Evolutionary conservation across 2,888 invertebrate genomes (phyloP), one percentile per base, ranked within the genome.

Genomic region (Drosophila nigricruria): DNA sequence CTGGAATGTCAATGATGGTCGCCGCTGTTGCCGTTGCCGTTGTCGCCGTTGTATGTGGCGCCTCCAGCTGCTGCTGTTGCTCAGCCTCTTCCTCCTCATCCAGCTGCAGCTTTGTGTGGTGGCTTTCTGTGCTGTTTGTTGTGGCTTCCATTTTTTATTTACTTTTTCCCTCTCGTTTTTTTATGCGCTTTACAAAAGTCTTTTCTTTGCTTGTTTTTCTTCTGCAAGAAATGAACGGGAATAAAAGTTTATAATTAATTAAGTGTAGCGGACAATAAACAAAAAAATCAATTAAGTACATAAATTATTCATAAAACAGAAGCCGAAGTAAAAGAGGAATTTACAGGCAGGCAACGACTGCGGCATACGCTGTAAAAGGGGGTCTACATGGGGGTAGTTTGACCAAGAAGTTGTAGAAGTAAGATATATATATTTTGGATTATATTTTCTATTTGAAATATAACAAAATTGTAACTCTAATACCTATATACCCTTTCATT

Each of bases 1-100:
- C 72, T 82, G 91, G 91, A 91, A 91, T 91, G 91, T 91, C 91
- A 85, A 91, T 91, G 71, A 91, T 91, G 73, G 85, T 91, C 70
- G 89, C 84, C 77, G 69, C 34, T 20, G 69, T 42, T n/a, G 36
- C 36, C 49, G 34, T 16, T 32, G 53, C 10, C 47, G 62, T 9
- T 18, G 40, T 9, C 18, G 68, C 16, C 36, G 65, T 12, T 42
- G 62, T 18, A 27, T 42, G 56, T 32, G 49, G 18, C 30, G 68
- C 47, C 53, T 67, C 54, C 32, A 43, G 50, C 69, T 67, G 47
- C 62, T 42, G 54, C 43, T 30, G 47, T 1, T 49, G 47, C 47
- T 6, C 12, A 1, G 3, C 12, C 43, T 36, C 43, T 23, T 64
- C 75, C 49, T 62, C 50, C 47, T 53, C 63, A 18, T 78, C 77